Base-by-base conservation (phyloP, 2,888 invertebrate species). In the Synergus japonicus region DNA sequence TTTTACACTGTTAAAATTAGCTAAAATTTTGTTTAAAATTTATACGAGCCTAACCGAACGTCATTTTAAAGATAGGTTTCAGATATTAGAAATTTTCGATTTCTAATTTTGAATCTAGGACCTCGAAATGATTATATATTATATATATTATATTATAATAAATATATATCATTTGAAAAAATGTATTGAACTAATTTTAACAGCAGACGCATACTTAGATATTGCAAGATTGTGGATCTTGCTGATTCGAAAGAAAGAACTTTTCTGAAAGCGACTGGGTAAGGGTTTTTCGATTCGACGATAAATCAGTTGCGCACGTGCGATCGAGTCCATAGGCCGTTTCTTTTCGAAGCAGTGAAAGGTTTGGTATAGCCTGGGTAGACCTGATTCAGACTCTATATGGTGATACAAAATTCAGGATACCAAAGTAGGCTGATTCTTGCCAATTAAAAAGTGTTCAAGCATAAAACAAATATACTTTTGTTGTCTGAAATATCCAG, bases 291-390 rank as follows among this genome's bases (percentile, higher is more conserved):
- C 79, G 81, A 82, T 78, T 79, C 76, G 44, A 49, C 83, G 78
- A 81, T 83, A 83, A 83, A 83, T 83, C 83, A 83, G 81, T 76
- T 78, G 81, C 12, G 63, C 41, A 37, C 73, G 41, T 58, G 58
- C 76, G 76, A 37, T 43, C 41, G 58, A 60, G 63, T 41, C 60
- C 41, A 8, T 54, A 60, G 43, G 73, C 4, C 12, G 43, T 15
- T n/a, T 58, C 37, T 15, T 60, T 22, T 63, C 4, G 22, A 15
- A 60, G 22, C 1, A 60, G 60, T 60, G 60, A 60, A 60, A 60
- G 60, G 60, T 60, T 60, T 22, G 22, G 60, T 60, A 22, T 22
- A 29, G 22, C 12, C 22, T 60, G 22, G 60, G 22, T 12, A 60
- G 29, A 60, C 22, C 60, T 60, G 22, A 60, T 22, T 60, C 60